These are phyloP conservation scores for Mormyrus iriodes DNA, from an alignment of 2,113 vertebrate genomes.

Conservation along the genomic window DNA sequence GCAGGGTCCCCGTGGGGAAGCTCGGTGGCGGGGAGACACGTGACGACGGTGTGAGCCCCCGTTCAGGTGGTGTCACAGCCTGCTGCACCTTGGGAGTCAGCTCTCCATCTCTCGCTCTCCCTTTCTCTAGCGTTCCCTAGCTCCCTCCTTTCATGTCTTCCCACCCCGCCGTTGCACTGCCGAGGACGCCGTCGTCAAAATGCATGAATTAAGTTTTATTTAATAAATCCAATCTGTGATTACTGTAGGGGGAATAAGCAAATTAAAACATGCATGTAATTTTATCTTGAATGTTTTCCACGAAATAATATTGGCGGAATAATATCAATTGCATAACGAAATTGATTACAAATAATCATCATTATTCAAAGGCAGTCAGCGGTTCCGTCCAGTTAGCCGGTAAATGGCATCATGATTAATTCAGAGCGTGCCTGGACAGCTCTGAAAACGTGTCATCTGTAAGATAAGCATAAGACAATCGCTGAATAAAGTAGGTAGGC, in stretches of 20 bases:
- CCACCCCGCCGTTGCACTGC: neutral
- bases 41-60: constrained; percentile 25
- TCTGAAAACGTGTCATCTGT: neutral
- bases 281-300: neutral
- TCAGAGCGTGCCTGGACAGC: neutral
- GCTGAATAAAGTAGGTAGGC: neutral
- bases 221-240: neutral
- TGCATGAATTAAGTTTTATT: constrained; percentile 8
- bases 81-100: constrained; percentile 27
- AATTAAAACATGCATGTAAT: constrained; percentile 9
- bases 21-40: constrained; percentile 25
- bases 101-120: neutral
- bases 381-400: neutral
- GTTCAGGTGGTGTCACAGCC: constrained; percentile 28
- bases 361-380: neutral
- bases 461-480: constrained; percentile 1
- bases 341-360: constrained; percentile 4
- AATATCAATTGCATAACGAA: constrained; percentile 1
- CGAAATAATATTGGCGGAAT: neutral
- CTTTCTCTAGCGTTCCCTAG: neutral
- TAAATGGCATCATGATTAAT: neutral
- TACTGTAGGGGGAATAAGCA: neutral
- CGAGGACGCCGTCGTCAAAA: neutral
- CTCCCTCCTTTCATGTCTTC: neutral
- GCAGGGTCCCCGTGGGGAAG: constrained; percentile 12